Base-by-base conservation (phyloP, 2,113 vertebrate genomes). In the Indicator indicator region DNA sequence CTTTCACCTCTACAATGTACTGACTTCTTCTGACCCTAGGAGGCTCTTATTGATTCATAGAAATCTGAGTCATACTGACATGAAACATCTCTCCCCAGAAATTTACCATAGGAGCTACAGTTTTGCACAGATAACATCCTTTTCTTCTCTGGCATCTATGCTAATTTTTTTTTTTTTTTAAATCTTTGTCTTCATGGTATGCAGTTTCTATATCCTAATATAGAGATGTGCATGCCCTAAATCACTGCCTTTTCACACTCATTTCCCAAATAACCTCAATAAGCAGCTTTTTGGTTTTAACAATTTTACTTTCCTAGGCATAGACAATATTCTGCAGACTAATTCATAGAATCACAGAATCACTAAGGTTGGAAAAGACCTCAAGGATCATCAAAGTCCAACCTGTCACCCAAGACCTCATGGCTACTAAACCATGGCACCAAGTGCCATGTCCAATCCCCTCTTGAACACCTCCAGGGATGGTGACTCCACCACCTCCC, bases 21-120 rank as follows among this genome's bases (percentile, higher is more conserved):
- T 58, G 82, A 88, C 64, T 93, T 94, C 56, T 56, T 85, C 68
- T 86, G 75, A 88, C 72, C 76, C 75, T 89, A 86, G 74, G 85
- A 68, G 38, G 60, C 52, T 70, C 36, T 78, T 76, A 82, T 9
- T 91, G 95, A 93, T 79, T 92, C 89, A 72, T 65, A 92, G 84
- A 92, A 78, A 73, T 72, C 74, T 87, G 94, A 97, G 59, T 95
- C 95, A 92, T 42, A 70, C 63, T 88, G 89, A 88, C 82, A 94
- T 93, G 89, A 96, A 95, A 44, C 75, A 86, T 70, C 3, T 86
- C 36, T 56, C 78, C 27, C 38, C 68, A 93, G 56, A 93, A 94
- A 85, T 92, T 87, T 67, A 63, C 50, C 77, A 59, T 15, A 38
- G 77, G 59, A 76, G 33, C 56, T 77, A 64, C 38, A 89, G 9